These are phyloP conservation scores for Lomographa bimaculata DNA, from an alignment of 2,888 invertebrate species.

Conservation along the genomic window DNA sequence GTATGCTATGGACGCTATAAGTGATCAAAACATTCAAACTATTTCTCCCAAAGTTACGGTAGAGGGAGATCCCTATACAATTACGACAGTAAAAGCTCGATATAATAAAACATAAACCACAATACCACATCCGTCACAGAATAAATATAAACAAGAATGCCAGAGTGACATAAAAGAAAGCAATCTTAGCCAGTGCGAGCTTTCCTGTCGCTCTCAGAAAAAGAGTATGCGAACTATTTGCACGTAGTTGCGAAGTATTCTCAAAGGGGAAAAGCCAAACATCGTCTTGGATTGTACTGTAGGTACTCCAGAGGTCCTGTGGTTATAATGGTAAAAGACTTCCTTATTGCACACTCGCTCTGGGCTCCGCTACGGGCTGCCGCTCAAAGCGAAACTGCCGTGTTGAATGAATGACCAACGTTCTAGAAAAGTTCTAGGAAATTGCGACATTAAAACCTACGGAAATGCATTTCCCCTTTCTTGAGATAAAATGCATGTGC, in stretches of 20 bases:
- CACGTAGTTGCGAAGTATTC: slow-evolving; percentile 24
- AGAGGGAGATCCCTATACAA: no score
- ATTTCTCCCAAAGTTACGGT: no score
- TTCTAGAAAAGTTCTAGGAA: slow-evolving; percentile 13
- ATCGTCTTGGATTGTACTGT: slow-evolving; percentile 31
- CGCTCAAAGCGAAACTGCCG: slow-evolving; percentile 41
- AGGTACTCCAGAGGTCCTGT: slow-evolving; percentile 22
- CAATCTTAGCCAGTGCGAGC: slow-evolving; percentile 23
- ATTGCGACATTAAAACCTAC: slow-evolving; percentile 6
- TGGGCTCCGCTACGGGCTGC: slow-evolving; percentile 36
- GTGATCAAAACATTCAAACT: no score
- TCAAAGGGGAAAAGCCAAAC: slow-evolving; percentile 35
- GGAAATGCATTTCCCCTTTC: slow-evolving; percentile 1
- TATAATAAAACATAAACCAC: not conserved
- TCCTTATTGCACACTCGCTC: slow-evolving; percentile 34
- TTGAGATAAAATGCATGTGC: not conserved
- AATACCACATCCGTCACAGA: slow-evolving; percentile 15
- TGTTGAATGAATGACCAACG: slow-evolving; percentile 37
- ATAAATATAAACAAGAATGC: slow-evolving; percentile 20
- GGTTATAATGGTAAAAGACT: slow-evolving; percentile 39
- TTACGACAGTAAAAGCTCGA: no score
- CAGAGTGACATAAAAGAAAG: slow-evolving; percentile 29
- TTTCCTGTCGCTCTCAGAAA: slow-evolving; percentile 17
- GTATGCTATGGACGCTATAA: no score
- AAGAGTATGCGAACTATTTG: slow-evolving; percentile 29